Conservation (phyloP, 2,113 vertebrate species). For the Petroica traversi region DNA sequence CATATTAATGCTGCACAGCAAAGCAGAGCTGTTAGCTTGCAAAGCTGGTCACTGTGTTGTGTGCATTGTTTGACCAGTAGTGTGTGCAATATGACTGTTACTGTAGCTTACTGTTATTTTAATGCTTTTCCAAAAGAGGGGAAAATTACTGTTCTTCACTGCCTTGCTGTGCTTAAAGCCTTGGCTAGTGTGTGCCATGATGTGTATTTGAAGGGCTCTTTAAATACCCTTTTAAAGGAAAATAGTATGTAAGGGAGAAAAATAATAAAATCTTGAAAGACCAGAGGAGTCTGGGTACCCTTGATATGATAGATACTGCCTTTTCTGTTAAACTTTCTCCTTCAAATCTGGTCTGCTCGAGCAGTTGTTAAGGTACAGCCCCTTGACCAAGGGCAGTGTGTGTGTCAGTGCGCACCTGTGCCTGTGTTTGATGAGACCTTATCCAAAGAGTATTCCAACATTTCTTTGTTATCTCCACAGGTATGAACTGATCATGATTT, state of each 20-base stretch:
- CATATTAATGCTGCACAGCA: background rate
- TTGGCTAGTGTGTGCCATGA: background rate
- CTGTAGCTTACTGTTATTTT: background rate
- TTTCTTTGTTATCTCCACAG: rapidly evolving
- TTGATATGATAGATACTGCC: background rate
- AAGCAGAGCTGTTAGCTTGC: background rate
- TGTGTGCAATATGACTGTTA: rapidly evolving
- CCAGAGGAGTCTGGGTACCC: background rate
- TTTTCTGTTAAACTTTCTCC: background rate
- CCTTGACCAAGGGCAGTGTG: background rate
- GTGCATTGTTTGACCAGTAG: background rate
- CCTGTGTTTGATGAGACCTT: background rate
- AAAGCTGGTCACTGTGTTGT: background rate
- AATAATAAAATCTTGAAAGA: background rate
- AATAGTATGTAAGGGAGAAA: background rate
- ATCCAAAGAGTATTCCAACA: background rate
- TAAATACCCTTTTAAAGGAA: background rate
- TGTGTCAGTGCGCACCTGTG: background rate
- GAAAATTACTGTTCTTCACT: background rate
- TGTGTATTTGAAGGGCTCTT: background rate
- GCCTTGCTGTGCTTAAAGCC: background rate
- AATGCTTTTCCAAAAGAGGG: background rate
- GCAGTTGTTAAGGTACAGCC: background rate
- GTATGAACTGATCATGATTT: background rate
- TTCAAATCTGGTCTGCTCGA: background rate